A percentile compares a stretch with the other conserved stretches of the same genome.
Conservation (phyloP, 2,888 invertebrate species). For the Lepeophtheirus nordmannii region DNA sequence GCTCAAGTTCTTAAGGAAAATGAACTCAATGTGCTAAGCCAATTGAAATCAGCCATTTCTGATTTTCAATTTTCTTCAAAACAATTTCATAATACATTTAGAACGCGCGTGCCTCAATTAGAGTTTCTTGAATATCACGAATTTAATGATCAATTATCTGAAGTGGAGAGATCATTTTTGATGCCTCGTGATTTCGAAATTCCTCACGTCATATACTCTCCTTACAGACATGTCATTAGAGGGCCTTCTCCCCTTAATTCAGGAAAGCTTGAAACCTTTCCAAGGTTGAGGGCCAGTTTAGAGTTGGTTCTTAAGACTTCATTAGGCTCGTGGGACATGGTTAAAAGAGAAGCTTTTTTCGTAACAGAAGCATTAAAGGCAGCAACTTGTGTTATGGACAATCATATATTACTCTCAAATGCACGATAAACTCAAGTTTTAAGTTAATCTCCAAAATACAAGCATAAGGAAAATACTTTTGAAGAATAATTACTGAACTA, state of each 20-base stretch:
- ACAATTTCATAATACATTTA: background rate
- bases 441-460: background rate
- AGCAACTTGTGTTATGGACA: constrained; percentile 16
- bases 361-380: constrained; percentile 7
- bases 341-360: constrained; percentile 16
- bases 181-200: background rate
- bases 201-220: background rate
- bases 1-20: constrained; percentile 3
- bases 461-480: too few relatives aligned
- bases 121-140: constrained; percentile 15
- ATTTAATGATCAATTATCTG: constrained; percentile 13
- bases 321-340: constrained; percentile 3
- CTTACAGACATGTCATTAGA: constrained; percentile 3
- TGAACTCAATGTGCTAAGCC: background rate
- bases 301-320: constrained; percentile 10
- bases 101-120: background rate
- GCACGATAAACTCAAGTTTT: background rate
- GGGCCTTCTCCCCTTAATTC: constrained; percentile 7
- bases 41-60: background rate
- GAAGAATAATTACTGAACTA: too few relatives aligned
- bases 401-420: constrained; percentile 11
- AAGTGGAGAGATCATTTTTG: constrained; percentile 15
- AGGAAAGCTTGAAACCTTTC: background rate
- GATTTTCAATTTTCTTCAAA: background rate
- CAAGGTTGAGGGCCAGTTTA: background rate